Evolutionary conservation across 2,797 vertebrate genomes (phyloP).

Genomic region (Thripadectes ignobilis): DNA sequence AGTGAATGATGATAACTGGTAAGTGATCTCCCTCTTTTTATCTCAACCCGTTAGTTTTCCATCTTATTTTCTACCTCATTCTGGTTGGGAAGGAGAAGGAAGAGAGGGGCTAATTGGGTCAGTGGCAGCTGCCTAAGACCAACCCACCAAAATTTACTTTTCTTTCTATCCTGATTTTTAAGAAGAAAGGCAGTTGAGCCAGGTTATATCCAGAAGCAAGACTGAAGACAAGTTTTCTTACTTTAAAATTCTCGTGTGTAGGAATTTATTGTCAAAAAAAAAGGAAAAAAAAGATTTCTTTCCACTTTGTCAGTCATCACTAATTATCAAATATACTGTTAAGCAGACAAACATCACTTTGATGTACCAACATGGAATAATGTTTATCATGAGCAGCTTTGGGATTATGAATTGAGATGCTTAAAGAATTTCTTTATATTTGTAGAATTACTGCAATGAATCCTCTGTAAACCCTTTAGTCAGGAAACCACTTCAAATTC

Average conservation of each 20-base stretch:
- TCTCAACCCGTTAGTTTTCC: neutral
- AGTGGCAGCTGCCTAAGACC: neutral
- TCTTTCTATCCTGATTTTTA: neutral
- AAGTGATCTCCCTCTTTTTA: neutral
- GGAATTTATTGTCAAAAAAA: neutral
- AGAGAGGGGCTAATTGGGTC: neutral
- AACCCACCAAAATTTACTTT: neutral
- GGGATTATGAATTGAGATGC: neutral
- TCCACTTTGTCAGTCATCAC: neutral
- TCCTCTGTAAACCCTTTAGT: neutral
- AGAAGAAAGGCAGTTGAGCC: neutral
- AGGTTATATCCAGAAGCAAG: neutral
- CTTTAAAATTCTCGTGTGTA: neutral
- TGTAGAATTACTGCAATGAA: neutral
- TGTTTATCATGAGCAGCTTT: neutral
- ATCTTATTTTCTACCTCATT: neutral
- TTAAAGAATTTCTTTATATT: neutral
- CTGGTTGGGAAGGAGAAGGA: neutral
- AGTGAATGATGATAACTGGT: neutral
- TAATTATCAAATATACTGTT: neutral
- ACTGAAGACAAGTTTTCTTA: neutral
- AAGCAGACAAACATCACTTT: neutral
- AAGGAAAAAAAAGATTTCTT: neutral
- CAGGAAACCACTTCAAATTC: neutral
- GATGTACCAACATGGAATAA: neutral